Percentiles rank a stretch among this genome's conserved stretches.
These are phyloP conservation scores for Tokudaia tokunoshimensis DNA, from an alignment of 2,797 vertebrate species.

Conservation along the genomic window DNA sequence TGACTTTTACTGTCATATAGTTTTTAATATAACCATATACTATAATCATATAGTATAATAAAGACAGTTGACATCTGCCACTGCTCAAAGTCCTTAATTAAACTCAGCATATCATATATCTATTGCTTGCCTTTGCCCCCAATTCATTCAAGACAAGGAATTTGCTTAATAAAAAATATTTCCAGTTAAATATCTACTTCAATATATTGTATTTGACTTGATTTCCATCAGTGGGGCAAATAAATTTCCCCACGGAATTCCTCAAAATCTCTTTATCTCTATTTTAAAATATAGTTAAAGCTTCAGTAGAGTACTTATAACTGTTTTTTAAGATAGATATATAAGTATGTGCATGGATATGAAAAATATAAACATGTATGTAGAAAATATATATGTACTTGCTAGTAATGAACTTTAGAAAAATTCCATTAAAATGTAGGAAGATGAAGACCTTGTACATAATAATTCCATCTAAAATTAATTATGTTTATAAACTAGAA, in stretches of 20 bases:
- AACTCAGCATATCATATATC: conserved; percentile 9
- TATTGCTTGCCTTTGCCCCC: background rate
- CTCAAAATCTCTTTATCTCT: background rate
- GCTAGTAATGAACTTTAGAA: background rate
- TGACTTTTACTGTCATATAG: conserved; percentile 6
- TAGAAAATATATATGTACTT: background rate
- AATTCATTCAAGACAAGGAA: conserved; percentile 10
- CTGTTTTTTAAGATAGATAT: background rate
- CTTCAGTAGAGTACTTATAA: background rate
- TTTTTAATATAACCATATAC: conserved; percentile 12
- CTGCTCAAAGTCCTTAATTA: conserved; percentile 24
- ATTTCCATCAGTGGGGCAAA: conserved; percentile 34
- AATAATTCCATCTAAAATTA: conserved; percentile 52
- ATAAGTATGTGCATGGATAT: background rate
- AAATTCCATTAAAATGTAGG: background rate
- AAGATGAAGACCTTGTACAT: background rate
- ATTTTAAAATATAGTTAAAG: conserved; percentile 51
- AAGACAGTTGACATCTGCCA: background rate
- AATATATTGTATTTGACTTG: conserved; percentile 18
- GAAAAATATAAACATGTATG: background rate
- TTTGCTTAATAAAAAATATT: conserved; percentile 45
- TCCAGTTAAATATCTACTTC: conserved; percentile 22
- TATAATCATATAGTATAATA: background rate
- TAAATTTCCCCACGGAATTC: conserved; percentile 42
- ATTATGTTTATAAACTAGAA: background rate